Evolutionary conservation across 2,797 vertebrate species (phyloP), one percentile per base, ranked within the genome.

Genomic region (Eulemur coronatus): DNA sequence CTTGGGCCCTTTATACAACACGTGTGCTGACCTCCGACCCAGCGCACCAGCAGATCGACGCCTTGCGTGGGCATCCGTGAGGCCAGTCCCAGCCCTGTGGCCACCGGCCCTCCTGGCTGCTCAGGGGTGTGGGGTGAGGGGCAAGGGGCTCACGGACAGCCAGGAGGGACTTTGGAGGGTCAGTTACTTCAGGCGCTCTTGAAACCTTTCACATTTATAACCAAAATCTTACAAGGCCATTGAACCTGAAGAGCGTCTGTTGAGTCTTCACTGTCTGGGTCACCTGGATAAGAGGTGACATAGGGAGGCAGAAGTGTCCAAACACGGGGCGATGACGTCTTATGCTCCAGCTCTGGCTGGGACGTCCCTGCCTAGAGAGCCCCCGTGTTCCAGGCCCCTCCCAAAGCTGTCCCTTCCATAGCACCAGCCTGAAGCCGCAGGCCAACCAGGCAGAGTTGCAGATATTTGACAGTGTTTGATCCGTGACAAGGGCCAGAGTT

Each of bases 241-340:
- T 22, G 10, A 33, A 17, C 4, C 10, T 0, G 10, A 59, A 18
- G 55, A 14, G 13, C 20, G 5, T 30, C 75, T 7, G 22, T 22
- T 7, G 50, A 26, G 67, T 41, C 55, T 59, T 50, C 2, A 28
- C 5, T 28, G 28, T 20, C 46, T 10, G 24, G 30, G 26, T 28
- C 7, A 1, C 30, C n/a, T 14, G 12, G 18, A 8, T 4, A 48
- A 33, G 30, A 79, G 43, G 43, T 18, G 69, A 20, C 11, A 4
- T 0, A 9, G 30, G 43, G 73, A 81, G 14, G 81, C 65, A 3
- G 2, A 15, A 18, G 63, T 57, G 55, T 33, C 48, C 17, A 30
- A n/a, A 18, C 14, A 7, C 8, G 18, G 17, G 1, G 50, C 0
- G 0, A 6, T 0, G 17, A 41, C 33, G 2, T 35, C 17, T 35